phyloP scores from a whole-genome alignment of 2,888 invertebrate genomes.

The Camponotus fellah region DNA sequence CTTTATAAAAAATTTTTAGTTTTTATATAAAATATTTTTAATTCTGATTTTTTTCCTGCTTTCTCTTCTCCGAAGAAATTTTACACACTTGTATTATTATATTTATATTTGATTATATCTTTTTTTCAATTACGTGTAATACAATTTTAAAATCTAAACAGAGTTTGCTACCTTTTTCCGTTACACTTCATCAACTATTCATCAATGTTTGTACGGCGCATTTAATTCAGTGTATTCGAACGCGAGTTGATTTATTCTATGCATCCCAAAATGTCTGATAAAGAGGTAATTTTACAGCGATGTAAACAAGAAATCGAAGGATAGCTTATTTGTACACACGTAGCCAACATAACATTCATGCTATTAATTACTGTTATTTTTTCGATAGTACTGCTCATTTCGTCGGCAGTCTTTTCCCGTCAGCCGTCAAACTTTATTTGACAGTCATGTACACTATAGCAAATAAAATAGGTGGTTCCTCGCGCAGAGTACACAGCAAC shows the following conservation, averaged over 20 bases:
- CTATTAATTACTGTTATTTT: slow-evolving; percentile 15
- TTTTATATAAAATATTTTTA: background rate
- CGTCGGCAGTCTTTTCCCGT: background rate
- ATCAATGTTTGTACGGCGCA: slow-evolving; percentile 15
- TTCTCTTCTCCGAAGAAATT: background rate
- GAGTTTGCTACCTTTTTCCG: background rate
- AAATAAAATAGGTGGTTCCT: slow-evolving; percentile 28
- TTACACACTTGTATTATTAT: background rate
- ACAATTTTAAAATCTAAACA: background rate
- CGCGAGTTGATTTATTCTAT: slow-evolving; percentile 44
- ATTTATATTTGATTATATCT: background rate
- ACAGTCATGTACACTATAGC: slow-evolving; percentile 3
- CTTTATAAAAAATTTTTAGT: background rate
- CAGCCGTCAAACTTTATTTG: slow-evolving; percentile 33
- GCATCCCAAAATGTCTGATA: slow-evolving; percentile 37
- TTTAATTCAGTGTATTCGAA: slow-evolving; percentile 43
- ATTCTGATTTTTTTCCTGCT: background rate
- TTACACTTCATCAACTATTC: slow-evolving; percentile 40
- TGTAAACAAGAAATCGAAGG: slow-evolving; percentile 34
- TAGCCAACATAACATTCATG: background rate
- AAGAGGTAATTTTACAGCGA: slow-evolving; percentile 43
- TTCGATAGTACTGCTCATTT: background rate
- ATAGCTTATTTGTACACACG: slow-evolving; percentile 34
- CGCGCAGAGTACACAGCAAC: slow-evolving; percentile 17
- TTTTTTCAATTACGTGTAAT: background rate